Evolutionary conservation across 2,113 vertebrate species (phyloP), one percentile per base, ranked within the genome.

Genomic region (Alectura lathami): DNA sequence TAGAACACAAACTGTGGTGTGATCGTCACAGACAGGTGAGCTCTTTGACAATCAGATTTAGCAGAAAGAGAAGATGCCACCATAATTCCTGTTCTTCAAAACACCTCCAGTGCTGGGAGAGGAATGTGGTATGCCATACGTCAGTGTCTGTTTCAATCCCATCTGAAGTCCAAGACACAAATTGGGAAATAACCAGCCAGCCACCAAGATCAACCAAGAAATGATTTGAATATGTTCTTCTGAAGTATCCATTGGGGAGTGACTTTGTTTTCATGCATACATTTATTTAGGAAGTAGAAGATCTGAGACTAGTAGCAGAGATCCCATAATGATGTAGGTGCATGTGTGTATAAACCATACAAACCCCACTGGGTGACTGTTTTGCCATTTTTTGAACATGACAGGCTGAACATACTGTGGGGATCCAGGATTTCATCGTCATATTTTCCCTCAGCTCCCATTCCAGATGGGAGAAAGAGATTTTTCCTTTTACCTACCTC

Each of bases 271-370:
- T 47, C 67, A 63, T 17, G 43, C 29, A 8, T 27, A 13, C 29
- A 8, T 91, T 93, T 2, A 0, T 89, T 90, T 77, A 60, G 72
- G 50, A 83, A 14, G 16, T 34, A 68, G 32, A 64, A 62, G 15
- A 47, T 48, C 66, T 69, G 59, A 36, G 89, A 6, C 36, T 36
- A 9, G 30, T 26, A 66, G 45, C 54, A 81, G 43, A 77, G 11
- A 24, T 76, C 42, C 20, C 0, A 0, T 56, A 45, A 30, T 38
- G 29, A 30, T 48, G 32, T 51, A 29, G 68, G 13, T 27, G 48
- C 0, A 0, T 70, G 45, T 40, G 32, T 67, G 12, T 9, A 21
- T 22, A 45, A 18, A 76, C 6, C 29, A 59, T 0, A 66, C 5
- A 81, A 76, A 82, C 8, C 17, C 40, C 2, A 0, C 15, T 48